phyloP scores from a whole-genome alignment of 2,797 vertebrate species.

The Sarcoramphus papa region DNA sequence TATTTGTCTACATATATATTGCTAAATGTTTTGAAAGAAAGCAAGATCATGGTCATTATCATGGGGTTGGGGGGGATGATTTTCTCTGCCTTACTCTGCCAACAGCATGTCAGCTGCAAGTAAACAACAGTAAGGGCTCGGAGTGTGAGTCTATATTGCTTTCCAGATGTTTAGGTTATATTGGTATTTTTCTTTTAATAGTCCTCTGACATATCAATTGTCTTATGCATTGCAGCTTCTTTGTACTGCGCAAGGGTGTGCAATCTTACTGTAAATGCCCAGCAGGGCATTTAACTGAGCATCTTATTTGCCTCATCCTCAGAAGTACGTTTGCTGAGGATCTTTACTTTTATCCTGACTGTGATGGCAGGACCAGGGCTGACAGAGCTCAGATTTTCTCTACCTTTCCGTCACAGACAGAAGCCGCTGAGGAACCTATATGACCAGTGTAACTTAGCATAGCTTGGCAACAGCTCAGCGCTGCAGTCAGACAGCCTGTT shows the following conservation, averaged over 20 bases:
- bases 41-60: neutral
- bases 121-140: neutral
- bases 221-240: neutral
- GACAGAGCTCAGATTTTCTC: neutral
- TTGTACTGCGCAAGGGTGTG: accelerated
- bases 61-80: accelerated
- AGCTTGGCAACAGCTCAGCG: conserved; percentile 7
- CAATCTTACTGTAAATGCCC: neutral
- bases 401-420: neutral
- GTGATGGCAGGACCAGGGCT: neutral
- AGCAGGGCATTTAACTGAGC: neutral
- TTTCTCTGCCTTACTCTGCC: neutral
- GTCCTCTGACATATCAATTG: neutral
- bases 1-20: neutral
- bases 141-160: neutral
- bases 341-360: neutral
- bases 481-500: conserved; percentile 48
- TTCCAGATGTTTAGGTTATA: neutral
- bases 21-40: neutral
- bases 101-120: neutral
- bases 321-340: neutral
- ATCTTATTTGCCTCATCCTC: neutral
- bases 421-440: neutral
- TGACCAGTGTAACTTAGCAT: neutral
- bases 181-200: neutral